A percentile compares a stretch with the other conserved stretches of the same genome.
Conservation (phyloP, 1,140 invertebrate genomes). For the Matsumurasca onukii region DNA sequence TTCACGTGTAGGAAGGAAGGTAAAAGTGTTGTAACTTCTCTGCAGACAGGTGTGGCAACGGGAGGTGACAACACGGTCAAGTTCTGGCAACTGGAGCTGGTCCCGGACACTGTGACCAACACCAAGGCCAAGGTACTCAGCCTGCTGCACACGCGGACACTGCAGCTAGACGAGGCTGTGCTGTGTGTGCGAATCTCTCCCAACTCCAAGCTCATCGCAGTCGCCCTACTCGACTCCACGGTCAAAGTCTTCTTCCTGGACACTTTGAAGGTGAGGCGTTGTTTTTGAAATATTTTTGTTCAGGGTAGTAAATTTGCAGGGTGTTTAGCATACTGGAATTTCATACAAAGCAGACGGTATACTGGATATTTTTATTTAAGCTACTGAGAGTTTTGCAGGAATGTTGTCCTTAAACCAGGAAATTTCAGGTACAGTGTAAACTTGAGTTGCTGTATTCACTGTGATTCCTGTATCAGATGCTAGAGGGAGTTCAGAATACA, state of each 20-base stretch:
- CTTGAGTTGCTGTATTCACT: too few relatives aligned
- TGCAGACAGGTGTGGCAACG: slow-evolving; percentile 74
- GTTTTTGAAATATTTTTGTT: background rate
- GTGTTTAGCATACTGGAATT: too few relatives aligned
- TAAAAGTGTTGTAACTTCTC: too few relatives aligned
- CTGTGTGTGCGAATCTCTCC: slow-evolving; percentile 80
- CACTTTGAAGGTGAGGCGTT: slow-evolving; percentile 75
- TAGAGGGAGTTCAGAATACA: too few relatives aligned
- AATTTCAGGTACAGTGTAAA: too few relatives aligned
- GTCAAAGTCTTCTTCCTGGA: slow-evolving; percentile 96
- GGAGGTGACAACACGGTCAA: slow-evolving; percentile 89
- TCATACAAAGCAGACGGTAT: too few relatives aligned
- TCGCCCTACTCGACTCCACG: slow-evolving; percentile 88
- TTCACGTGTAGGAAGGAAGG: too few relatives aligned
- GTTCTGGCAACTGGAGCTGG: slow-evolving; percentile 92
- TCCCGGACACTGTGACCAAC: slow-evolving; percentile 61
- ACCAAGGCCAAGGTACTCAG: slow-evolving; percentile 70
- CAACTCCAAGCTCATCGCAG: slow-evolving; percentile 86
- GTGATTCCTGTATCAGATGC: too few relatives aligned
- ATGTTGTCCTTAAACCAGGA: too few relatives aligned
- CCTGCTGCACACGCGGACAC: slow-evolving; percentile 72
- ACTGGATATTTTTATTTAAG: too few relatives aligned
- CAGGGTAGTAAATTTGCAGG: too few relatives aligned
- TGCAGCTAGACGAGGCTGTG: slow-evolving; percentile 86
- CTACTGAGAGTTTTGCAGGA: too few relatives aligned